Conservation (phyloP, 2,888 invertebrate genomes). For the Rugalucina vietnamica region DNA sequence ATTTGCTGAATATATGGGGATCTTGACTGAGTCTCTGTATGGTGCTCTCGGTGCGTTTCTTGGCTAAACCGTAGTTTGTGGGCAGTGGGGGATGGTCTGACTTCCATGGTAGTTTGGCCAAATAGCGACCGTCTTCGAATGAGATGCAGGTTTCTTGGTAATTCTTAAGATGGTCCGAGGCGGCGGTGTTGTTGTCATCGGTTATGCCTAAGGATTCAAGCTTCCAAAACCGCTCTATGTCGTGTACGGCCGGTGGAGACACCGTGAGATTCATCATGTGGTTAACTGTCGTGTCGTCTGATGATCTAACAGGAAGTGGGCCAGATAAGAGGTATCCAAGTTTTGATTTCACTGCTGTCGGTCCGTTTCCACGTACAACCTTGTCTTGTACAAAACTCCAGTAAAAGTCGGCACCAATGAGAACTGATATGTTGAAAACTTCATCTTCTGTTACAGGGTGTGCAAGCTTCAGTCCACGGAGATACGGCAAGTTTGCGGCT, state of each 20-base stretch:
- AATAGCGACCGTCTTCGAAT: slow-evolving; percentile 19
- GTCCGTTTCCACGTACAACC: slow-evolving; percentile 44
- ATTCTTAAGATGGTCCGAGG: neutral
- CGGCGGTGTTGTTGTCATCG: neutral
- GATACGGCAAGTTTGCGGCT: neutral
- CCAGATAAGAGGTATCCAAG: slow-evolving; percentile 54
- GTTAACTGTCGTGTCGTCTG: neutral
- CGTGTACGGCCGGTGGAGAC: neutral
- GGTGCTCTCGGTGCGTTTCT: slow-evolving; percentile 13
- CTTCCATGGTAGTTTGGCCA: slow-evolving; percentile 38
- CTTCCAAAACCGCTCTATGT: slow-evolving; percentile 43
- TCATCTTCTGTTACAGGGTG: slow-evolving; percentile 35
- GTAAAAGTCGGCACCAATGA: slow-evolving; percentile 58
- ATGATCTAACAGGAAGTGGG: slow-evolving; percentile 3
- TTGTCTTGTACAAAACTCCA: slow-evolving; percentile 46
- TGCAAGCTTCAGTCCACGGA: slow-evolving; percentile 33
- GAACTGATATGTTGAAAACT: slow-evolving; percentile 34
- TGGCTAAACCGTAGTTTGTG: slow-evolving; percentile 4
- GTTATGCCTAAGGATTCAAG: slow-evolving; percentile 37
- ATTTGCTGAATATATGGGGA: slow-evolving; percentile 13
- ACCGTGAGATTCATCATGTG: neutral
- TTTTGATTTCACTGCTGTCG: slow-evolving; percentile 48
- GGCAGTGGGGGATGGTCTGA: slow-evolving; percentile 13
- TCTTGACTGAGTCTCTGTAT: slow-evolving; percentile 20
- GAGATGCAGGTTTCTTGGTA: slow-evolving; percentile 15